Conservation (phyloP, 2,797 vertebrate species). For the Tamandua tetradactyla region DNA sequence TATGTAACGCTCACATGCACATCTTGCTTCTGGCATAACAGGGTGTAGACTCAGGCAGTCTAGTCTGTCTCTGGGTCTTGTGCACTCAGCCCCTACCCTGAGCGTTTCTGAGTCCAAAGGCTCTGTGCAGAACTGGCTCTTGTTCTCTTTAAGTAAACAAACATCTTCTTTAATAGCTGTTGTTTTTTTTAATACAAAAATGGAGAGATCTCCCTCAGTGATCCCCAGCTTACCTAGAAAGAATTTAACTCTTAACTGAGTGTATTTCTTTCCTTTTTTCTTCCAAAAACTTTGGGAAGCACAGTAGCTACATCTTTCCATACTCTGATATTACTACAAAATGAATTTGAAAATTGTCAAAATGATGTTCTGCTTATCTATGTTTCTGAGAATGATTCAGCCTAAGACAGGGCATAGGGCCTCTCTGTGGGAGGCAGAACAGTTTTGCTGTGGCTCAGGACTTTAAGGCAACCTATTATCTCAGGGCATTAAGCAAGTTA, state of each 20-base stretch:
- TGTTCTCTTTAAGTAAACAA: conserved; percentile 17
- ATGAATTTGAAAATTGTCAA: conserved; percentile 1
- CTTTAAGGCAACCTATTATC: not conserved
- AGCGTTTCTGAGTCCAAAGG: not conserved
- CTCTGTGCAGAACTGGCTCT: conserved; percentile 8
- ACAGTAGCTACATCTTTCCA: not conserved
- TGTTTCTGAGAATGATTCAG: not conserved
- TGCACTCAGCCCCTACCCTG: not conserved
- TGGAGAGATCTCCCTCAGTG: not conserved
- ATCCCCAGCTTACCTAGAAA: not conserved
- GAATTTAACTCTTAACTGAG: conserved; percentile 6
- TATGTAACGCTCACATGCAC: not conserved
- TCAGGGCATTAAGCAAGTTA: not conserved
- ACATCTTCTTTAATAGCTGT: not conserved
- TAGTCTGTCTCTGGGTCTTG: not conserved
- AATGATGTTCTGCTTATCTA: not conserved
- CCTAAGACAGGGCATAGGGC: not conserved
- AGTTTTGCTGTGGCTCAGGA: not conserved
- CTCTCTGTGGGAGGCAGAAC: not conserved
- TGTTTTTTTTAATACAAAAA: conserved; percentile 39
- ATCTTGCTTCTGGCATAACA: not conserved
- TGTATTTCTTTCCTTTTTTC: not conserved
- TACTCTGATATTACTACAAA: not conserved
- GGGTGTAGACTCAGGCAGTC: not conserved
- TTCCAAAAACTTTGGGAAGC: not conserved